Evolutionary conservation across 1,140 invertebrate genomes (phyloP).

Genomic region (Dermatophagoides farinae): DNA sequence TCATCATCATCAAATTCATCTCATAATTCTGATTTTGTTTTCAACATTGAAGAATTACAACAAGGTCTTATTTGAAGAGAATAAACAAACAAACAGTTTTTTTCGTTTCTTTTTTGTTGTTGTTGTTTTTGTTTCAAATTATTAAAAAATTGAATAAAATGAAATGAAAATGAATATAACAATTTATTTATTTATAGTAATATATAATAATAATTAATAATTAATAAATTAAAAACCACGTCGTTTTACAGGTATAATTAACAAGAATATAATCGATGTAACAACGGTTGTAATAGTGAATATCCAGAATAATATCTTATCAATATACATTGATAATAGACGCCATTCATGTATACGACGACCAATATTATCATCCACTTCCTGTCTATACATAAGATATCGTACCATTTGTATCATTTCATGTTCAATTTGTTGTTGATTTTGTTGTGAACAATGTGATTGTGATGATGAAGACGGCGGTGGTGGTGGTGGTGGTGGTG

Average conservation of each 20-base stretch:
- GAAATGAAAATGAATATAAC: too few species aligned
- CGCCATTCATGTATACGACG: constrained; percentile 33
- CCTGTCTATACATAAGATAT: constrained; percentile 23
- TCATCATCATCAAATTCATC: background rate
- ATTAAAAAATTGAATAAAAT: background rate
- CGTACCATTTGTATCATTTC: constrained; percentile 22
- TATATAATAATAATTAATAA: too few species aligned
- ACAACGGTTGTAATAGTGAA: constrained; percentile 32
- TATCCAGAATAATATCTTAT: constrained; percentile 37
- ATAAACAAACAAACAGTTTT: background rate
- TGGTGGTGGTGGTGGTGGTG: background rate
- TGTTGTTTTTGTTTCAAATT: background rate
- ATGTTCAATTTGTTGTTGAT: background rate
- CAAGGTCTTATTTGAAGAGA: background rate
- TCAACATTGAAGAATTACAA: too few species aligned
- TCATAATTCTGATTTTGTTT: too few species aligned
- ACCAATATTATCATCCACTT: constrained; percentile 23
- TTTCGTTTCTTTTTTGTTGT: background rate
- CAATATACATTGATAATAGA: constrained; percentile 33
- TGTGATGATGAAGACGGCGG: background rate
- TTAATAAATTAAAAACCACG: constrained; percentile 11
- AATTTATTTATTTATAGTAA: too few species aligned
- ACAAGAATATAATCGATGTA: constrained; percentile 31
- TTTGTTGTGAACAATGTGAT: background rate
- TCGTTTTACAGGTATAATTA: constrained; percentile 29